A percentile compares a stretch with the other conserved stretches of the same genome.
Evolutionary conservation across 2,113 vertebrate genomes (phyloP).

Genomic region (Oreotragus oreotragus): DNA sequence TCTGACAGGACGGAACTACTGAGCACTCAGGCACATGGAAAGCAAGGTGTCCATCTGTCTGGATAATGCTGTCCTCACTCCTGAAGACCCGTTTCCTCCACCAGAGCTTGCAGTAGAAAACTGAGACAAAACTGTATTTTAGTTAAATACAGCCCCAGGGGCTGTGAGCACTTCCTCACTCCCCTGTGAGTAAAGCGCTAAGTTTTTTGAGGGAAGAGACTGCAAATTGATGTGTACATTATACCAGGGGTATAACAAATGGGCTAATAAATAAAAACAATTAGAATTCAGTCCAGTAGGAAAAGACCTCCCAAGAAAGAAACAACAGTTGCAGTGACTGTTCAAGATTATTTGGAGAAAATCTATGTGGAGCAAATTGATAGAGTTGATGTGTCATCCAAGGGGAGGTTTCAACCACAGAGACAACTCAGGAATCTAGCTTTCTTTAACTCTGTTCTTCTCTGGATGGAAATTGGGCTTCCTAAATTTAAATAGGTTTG

Average conservation of each 20-base stretch:
- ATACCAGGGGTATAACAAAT: background rate
- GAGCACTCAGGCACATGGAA: background rate
- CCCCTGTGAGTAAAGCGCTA: background rate
- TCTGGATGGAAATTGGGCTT: background rate
- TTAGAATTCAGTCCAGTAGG: background rate
- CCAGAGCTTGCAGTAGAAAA: background rate
- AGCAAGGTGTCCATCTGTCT: background rate
- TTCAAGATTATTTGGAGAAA: background rate
- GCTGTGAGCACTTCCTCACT: background rate
- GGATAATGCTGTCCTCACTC: background rate
- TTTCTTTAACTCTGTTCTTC: background rate
- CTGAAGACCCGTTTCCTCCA: background rate
- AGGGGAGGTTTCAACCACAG: background rate
- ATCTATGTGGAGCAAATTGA: background rate
- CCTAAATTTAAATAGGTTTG: background rate
- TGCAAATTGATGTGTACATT: background rate
- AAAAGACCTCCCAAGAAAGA: background rate
- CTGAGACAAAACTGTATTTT: background rate
- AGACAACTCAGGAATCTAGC: background rate
- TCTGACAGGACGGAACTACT: background rate
- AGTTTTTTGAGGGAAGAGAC: background rate
- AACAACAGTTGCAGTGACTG: background rate
- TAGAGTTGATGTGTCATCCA: background rate
- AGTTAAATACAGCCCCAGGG: background rate
- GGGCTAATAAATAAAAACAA: slow-evolving; percentile 45